A percentile compares a stretch with the other conserved stretches of the same genome.
Conservation (phyloP, 2,888 invertebrate species). For the Temnothorax rugatulus region DNA sequence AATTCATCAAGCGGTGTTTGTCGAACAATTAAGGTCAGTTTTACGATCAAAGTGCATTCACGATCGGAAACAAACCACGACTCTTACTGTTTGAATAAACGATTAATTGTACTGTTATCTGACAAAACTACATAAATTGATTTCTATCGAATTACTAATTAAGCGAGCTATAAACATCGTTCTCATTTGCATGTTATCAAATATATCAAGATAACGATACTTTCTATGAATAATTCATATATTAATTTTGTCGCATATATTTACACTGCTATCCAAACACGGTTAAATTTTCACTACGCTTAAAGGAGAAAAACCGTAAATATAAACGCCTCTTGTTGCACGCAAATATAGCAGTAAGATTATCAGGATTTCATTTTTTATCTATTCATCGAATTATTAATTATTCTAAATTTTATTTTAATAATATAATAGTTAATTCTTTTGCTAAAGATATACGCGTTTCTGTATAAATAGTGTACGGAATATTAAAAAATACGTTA, state of each 20-base stretch:
- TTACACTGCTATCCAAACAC: not conserved
- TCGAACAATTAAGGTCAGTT: conserved; percentile 20
- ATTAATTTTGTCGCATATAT: not conserved
- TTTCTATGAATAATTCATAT: conserved; percentile 25
- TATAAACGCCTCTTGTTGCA: not conserved
- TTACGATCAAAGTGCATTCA: not conserved
- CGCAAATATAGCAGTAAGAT: not conserved
- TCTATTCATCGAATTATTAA: not conserved
- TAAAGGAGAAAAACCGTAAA: not conserved
- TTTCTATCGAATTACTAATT: conserved; percentile 27
- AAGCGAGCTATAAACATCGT: not conserved
- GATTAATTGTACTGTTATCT: conserved; percentile 2
- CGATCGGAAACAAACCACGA: not conserved
- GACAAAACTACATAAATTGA: not conserved
- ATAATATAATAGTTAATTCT: not conserved
- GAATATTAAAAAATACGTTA: not conserved
- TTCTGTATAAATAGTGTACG: not conserved
- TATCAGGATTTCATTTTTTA: not conserved
- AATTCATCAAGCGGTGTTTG: conserved; percentile 49
- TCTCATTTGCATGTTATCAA: not conserved
- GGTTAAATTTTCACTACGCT: not conserved
- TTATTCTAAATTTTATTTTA: not conserved
- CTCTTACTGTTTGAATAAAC: not conserved
- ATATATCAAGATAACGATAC: conserved; percentile 9
- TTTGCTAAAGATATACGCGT: not conserved